Conservation (phyloP, 2,113 vertebrate species). For the Psittacula cyanocephala region DNA sequence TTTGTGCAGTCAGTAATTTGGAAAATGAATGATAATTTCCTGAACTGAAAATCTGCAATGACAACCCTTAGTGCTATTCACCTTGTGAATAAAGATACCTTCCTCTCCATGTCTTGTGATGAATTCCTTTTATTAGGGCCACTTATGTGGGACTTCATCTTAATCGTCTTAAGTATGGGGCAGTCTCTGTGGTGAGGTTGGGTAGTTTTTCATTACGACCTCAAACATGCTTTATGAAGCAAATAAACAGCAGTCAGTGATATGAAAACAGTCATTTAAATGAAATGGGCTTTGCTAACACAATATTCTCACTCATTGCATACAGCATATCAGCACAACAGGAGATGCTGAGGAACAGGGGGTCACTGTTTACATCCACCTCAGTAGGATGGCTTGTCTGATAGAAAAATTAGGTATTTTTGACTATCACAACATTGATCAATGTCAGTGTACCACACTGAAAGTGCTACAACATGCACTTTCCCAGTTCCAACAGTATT, state of each 20-base stretch:
- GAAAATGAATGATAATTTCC: conserved; percentile 85
- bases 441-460: neutral
- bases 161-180: conserved; percentile 76
- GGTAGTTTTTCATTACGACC: conserved; percentile 72
- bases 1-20: conserved; percentile 80
- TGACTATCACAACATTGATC: neutral
- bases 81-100: conserved; percentile 79
- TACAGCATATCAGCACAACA: neutral
- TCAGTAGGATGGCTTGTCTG: neutral
- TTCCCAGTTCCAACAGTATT: neutral
- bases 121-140: conserved; percentile 84
- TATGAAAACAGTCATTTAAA: conserved; percentile 32
- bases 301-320: neutral
- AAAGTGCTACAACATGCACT: accelerated
- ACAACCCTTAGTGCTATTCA: conserved; percentile 78
- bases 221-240: conserved; percentile 52
- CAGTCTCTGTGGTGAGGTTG: conserved; percentile 63
- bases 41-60: conserved; percentile 71
- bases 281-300: conserved; percentile 16
- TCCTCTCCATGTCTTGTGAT: conserved; percentile 79
- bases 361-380: neutral
- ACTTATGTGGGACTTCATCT: conserved; percentile 81
- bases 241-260: conserved; percentile 70
- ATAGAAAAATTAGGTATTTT: neutral
- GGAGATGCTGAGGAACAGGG: neutral